Percentiles rank a stretch among this genome's conserved stretches.
Evolutionary conservation across 2,113 vertebrate species (phyloP).

Genomic region (Daubentonia madagascariensis): DNA sequence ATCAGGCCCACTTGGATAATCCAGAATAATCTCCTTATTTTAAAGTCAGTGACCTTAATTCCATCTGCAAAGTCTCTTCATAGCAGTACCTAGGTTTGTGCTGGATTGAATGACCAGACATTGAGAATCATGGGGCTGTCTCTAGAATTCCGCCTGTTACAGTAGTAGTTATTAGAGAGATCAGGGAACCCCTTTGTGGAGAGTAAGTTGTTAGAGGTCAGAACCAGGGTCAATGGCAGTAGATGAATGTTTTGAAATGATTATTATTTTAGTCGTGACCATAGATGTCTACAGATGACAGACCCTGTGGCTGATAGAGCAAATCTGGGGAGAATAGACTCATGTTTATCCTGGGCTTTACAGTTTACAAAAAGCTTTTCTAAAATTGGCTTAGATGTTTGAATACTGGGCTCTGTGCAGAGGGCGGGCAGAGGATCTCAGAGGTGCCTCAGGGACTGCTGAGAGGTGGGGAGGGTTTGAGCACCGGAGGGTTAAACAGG

Average conservation of each 20-base stretch:
- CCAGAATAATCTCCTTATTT: not conserved
- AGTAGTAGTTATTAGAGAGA: not conserved
- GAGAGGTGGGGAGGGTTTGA: not conserved
- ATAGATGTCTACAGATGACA: not conserved
- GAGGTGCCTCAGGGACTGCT: not conserved
- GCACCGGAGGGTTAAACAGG: not conserved
- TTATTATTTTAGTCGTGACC: not conserved
- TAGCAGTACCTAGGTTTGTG: not conserved
- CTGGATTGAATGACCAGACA: not conserved
- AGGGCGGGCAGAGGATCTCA: not conserved
- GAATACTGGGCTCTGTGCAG: not conserved
- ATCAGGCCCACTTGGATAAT: not conserved
- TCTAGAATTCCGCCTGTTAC: not conserved
- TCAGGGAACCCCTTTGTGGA: not conserved
- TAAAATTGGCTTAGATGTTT: not conserved
- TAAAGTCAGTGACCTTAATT: not conserved
- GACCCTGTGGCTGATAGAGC: not conserved
- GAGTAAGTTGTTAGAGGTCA: not conserved
- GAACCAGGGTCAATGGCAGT: not conserved
- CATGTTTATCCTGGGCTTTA: not conserved
- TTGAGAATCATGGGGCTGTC: not conserved
- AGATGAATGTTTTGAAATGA: not conserved
- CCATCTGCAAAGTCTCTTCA: not conserved
- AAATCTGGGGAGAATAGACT: slow-evolving; percentile 14
- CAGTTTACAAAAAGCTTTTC: not conserved